Evolutionary conservation across 2,888 invertebrate species (phyloP).

Genomic region (Syritta pipiens): DNA sequence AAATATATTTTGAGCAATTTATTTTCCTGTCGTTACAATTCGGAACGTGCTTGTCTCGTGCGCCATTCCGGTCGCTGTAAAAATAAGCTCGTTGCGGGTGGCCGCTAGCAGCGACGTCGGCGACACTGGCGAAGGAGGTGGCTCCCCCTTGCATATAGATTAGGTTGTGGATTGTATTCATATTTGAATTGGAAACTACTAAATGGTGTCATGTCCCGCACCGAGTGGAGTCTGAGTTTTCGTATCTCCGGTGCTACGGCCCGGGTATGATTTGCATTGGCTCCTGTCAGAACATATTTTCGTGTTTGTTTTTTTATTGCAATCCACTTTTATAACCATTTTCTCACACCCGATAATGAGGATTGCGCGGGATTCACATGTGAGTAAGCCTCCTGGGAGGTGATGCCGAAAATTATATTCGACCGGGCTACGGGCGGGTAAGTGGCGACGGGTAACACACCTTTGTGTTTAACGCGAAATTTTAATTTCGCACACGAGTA

Average conservation of each 20-base stretch:
- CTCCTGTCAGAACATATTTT: constrained; percentile 16
- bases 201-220: constrained; percentile 58
- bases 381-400: not conserved
- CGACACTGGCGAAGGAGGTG: too few species aligned
- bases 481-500: constrained; percentile 54
- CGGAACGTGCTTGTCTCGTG: constrained; percentile 66
- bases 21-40: constrained; percentile 77
- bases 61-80: constrained; percentile 43
- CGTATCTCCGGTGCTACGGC: too few species aligned
- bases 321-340: too few species aligned
- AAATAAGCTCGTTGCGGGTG: too few species aligned
- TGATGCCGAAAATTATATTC: not conserved
- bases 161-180: constrained; percentile 35
- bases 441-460: too few species aligned
- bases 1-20: constrained; percentile 76
- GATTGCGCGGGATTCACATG: not conserved
- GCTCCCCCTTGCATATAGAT: constrained; percentile 39
- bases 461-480: too few species aligned
- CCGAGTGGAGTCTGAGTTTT: constrained; percentile 61
- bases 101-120: too few species aligned
- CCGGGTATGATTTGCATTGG: constrained; percentile 22
- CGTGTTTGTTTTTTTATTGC: too few species aligned
- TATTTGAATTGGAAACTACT: constrained; percentile 65
- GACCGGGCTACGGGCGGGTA: too few species aligned
- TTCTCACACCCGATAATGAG: too few species aligned